A percentile compares a stretch with the other conserved stretches of the same genome.
These are phyloP conservation scores for Leptobrachium leishanense DNA, from an alignment of 2,113 vertebrate genomes.

Conservation along the genomic window DNA sequence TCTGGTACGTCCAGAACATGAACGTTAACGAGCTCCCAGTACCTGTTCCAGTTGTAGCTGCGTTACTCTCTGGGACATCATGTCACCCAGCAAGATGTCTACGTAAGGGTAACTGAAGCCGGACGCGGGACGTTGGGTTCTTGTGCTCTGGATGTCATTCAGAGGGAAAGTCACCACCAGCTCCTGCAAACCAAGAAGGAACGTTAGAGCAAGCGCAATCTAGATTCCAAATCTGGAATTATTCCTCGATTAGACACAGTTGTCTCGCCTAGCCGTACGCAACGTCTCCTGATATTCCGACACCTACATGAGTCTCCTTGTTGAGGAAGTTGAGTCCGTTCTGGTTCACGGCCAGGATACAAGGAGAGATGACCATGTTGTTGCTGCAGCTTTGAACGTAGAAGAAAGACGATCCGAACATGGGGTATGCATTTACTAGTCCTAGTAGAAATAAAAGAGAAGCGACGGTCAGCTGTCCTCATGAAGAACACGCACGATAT, in stretches of 20 bases:
- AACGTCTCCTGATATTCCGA: background rate
- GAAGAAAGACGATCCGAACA: constrained; percentile 97
- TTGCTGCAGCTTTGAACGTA: constrained; percentile 93
- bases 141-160: constrained; percentile 89
- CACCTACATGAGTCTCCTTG: constrained; percentile 88
- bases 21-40: background rate
- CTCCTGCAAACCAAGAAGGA: constrained; percentile 67
- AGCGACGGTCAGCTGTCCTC: background rate
- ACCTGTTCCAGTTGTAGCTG: constrained; percentile 97
- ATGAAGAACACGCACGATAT: background rate
- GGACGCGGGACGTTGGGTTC: constrained; percentile 83
- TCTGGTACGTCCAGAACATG: too few relatives aligned
- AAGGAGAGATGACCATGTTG: constrained; percentile 76
- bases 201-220: background rate
- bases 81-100: constrained; percentile 85
- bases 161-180: constrained; percentile 80
- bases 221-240: background rate
- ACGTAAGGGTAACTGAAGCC: constrained; percentile 91
- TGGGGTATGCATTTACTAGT: constrained; percentile 86
- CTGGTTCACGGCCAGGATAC: constrained; percentile 90
- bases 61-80: constrained; percentile 79
- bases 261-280: background rate
- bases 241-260: too few relatives aligned
- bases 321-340: constrained; percentile 92
- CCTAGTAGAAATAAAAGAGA: constrained; percentile 59